phyloP scores from a whole-genome alignment of 2,113 vertebrate species.

The Istiophorus platypterus region DNA sequence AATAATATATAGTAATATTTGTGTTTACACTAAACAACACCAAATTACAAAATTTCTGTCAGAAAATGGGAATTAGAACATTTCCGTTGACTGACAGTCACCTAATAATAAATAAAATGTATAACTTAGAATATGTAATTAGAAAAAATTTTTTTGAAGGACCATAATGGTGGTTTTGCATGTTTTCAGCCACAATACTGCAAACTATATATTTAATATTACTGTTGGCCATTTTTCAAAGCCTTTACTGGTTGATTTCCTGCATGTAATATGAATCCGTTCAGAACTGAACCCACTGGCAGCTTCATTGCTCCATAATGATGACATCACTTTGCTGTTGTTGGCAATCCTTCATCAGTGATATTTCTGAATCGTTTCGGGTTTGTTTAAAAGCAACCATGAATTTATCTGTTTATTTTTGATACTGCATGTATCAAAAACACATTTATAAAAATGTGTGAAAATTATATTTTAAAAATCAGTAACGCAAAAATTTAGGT shows the following conservation, averaged over 20 bases:
- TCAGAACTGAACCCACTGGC: too few species aligned
- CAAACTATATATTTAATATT: too few species aligned
- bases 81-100: neutral
- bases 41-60: neutral
- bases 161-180: neutral
- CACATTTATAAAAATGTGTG: neutral
- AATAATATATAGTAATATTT: neutral
- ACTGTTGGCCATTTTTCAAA: too few species aligned
- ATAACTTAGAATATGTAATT: neutral
- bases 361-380: neutral
- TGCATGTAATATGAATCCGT: too few species aligned
- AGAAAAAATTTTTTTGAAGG: neutral
- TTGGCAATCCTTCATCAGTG: too few species aligned
- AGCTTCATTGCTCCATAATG: neutral
- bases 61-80: neutral
- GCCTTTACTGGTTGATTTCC: neutral
- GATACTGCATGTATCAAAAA: too few species aligned
- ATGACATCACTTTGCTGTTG: neutral
- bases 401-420: neutral
- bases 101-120: neutral
- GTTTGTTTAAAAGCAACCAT: neutral
- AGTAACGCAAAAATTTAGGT: neutral
- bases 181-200: neutral
- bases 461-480: neutral
- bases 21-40: neutral